These are phyloP conservation scores for Ceratina japonica DNA, from an alignment of 1,140 invertebrate species.

Conservation along the genomic window DNA sequence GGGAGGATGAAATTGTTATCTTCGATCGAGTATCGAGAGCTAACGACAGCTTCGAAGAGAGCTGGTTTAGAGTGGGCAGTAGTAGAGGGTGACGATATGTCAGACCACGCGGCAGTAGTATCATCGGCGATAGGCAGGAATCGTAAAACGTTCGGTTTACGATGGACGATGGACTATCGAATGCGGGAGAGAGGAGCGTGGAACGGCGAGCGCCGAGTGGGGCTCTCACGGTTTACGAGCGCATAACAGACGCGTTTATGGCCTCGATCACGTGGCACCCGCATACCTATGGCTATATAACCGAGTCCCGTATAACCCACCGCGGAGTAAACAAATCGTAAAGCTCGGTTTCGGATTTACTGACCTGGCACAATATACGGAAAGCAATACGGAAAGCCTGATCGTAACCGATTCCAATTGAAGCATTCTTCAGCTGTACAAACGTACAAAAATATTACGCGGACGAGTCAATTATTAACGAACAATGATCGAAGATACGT, in stretches of 20 bases:
- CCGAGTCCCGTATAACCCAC: constrained; percentile 76
- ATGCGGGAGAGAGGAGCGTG: constrained; percentile 57
- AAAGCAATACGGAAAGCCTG: constrained; percentile 65
- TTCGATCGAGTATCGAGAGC: background rate
- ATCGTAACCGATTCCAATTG: constrained; percentile 58
- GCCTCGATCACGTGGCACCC: constrained; percentile 77
- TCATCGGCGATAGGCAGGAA: constrained; percentile 74
- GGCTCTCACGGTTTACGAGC: constrained; percentile 77
- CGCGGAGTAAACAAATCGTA: constrained; percentile 80
- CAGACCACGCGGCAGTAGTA: constrained; percentile 65
- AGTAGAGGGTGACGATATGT: constrained; percentile 34
- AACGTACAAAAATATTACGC: too few species aligned
- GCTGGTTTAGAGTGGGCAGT: constrained; percentile 38
- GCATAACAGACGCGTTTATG: constrained; percentile 80
- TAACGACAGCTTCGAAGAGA: background rate
- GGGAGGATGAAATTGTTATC: background rate
- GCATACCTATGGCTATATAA: constrained; percentile 78
- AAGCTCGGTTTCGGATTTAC: constrained; percentile 78
- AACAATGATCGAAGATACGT: too few species aligned
- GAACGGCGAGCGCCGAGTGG: constrained; percentile 59
- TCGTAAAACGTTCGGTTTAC: constrained; percentile 79
- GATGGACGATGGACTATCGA: constrained; percentile 63
- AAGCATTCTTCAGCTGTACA: background rate
- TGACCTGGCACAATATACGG: constrained; percentile 76
- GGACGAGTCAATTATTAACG: too few species aligned